Evolutionary conservation across 2,888 invertebrate genomes (phyloP), one percentile per base, ranked within the genome.

Genomic region (Hirtodrosophila confusa): DNA sequence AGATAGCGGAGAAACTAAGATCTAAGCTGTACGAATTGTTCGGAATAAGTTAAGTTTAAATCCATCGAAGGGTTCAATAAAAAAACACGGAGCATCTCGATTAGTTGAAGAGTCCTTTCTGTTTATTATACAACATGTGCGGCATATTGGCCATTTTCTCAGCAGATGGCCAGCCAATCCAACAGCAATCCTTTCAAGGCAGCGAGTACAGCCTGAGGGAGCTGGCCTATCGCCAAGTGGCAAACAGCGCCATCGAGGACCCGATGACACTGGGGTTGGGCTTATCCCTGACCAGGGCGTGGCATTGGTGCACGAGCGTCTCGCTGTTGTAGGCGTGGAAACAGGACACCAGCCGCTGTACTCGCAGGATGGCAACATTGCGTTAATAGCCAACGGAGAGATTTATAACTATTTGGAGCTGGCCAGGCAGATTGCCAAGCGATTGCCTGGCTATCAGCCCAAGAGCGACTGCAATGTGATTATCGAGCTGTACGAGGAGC

Each of bases 131-230:
- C n/a, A 40, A 27, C 0, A 91, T 90, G 90, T 90, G 90, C 55
- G 90, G 90, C 31, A 91, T 91, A 45, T 87, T 91, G 65, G 89
- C 90, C 17, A 78, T 91, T 56, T 90, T 91, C 58, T 89, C 90
- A 0, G 58, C 75, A 9, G 69, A 79, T 17, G 83, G 84, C 1
- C 27, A 75, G 11, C 71, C 86, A 0, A 80, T 89, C 24, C 47
- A 44, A 7, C 12, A 69, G 0, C 80, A 75, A 17, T 44, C 55
- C 27, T 73, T 76, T 6, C 43, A 73, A 8, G 78, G 72, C 31
- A 73, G 79, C 23, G 54, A 68, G n/a, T 84, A 88, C 35, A 77
- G 58, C 11, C 51, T 89, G 23, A 70, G 90, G 24, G 90, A 91
- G 65, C 55, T 91, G 64, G 91, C 89, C 3, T 90, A 90, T 53